These are phyloP conservation scores for Phainopepla nitens DNA, from an alignment of 2,113 vertebrate genomes.

Conservation along the genomic window DNA sequence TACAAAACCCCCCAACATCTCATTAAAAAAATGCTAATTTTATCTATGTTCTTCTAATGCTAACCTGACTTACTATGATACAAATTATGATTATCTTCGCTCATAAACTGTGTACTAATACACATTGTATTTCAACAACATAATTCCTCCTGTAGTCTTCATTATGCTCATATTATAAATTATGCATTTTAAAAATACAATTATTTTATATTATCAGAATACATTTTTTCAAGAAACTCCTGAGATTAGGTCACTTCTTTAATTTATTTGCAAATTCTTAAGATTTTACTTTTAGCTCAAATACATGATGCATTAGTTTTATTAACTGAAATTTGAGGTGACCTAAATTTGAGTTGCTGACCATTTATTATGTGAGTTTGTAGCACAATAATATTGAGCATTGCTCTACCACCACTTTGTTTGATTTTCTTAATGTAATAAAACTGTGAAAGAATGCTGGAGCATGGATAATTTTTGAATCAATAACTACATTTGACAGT, in stretches of 20 bases:
- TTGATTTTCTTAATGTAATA: neutral
- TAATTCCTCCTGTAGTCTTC: neutral
- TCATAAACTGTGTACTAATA: neutral
- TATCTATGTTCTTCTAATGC: neutral
- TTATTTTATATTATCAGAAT: neutral
- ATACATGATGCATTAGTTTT: neutral
- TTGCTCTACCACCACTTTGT: neutral
- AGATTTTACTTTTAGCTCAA: neutral
- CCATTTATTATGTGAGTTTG: neutral
- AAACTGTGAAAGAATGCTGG: neutral
- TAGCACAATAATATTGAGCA: neutral
- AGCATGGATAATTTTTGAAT: neutral
- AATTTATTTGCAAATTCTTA: neutral
- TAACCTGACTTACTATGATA: neutral
- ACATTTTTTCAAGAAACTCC: neutral
- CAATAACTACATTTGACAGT: neutral
- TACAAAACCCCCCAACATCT: accelerated
- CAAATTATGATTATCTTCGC: neutral
- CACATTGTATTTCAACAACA: neutral
- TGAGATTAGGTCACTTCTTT: neutral
- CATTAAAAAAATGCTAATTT: neutral
- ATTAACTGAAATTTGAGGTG: neutral
- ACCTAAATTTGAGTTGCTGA: neutral
- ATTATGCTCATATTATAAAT: neutral
- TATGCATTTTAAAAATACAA: neutral